A percentile compares a stretch with the other conserved stretches of the same genome.
Evolutionary conservation across 1,140 invertebrate genomes (phyloP).

Genomic region (Pseudomyrmex pallidus): DNA sequence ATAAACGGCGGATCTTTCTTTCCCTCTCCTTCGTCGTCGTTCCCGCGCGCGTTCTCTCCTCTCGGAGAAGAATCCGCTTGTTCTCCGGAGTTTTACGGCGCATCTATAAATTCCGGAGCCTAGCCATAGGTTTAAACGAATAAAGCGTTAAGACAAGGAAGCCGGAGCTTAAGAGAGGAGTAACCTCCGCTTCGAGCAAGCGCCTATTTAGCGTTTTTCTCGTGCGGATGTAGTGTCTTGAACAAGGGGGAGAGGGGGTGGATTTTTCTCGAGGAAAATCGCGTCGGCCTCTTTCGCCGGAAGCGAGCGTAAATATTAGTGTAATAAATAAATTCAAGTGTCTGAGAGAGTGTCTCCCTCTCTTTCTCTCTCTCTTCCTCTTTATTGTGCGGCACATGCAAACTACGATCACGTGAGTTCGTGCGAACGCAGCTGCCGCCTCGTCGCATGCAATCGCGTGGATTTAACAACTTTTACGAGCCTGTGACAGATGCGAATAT

Average conservation of each 20-base stretch:
- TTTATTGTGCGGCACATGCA: too few relatives aligned
- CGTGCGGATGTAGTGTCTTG: neutral
- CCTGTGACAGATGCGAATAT: neutral
- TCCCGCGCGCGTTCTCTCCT: neutral
- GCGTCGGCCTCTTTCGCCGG: neutral
- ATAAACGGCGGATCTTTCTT: slow-evolving; percentile 16
- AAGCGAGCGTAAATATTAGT: slow-evolving; percentile 20
- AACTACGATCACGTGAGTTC: too few relatives aligned
- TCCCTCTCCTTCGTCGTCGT: neutral
- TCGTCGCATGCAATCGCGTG: slow-evolving; percentile 14
- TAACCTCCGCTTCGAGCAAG: neutral
- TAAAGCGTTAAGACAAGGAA: slow-evolving; percentile 1
- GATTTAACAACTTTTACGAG: slow-evolving; percentile 16
- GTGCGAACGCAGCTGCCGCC: neutral
- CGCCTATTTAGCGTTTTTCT: slow-evolving; percentile 9
- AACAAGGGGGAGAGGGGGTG: too few relatives aligned
- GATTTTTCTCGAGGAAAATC: too few relatives aligned
- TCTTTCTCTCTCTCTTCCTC: too few relatives aligned
- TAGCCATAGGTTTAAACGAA: slow-evolving; percentile 47
- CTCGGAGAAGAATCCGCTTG: slow-evolving; percentile 22
- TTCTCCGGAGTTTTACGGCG: slow-evolving; percentile 46
- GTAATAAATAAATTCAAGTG: neutral
- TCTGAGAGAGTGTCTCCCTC: neutral
- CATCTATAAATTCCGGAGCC: slow-evolving; percentile 40
- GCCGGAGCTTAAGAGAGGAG: neutral